Evolutionary conservation across 2,113 vertebrate species (phyloP).

Genomic region (Psophia crepitans): DNA sequence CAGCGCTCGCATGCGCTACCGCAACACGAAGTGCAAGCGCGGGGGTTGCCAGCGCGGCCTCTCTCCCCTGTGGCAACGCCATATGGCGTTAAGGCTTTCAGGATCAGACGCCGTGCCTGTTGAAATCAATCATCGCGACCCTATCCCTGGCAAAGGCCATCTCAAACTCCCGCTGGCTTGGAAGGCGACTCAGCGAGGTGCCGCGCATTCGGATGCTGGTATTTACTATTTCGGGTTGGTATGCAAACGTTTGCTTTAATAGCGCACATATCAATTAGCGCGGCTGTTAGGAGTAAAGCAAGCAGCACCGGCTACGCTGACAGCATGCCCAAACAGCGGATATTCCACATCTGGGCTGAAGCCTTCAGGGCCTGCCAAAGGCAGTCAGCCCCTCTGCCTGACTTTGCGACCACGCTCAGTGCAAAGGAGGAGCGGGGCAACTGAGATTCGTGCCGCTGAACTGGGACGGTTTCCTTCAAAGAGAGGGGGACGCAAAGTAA

Average conservation of each 20-base stretch:
- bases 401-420: neutral
- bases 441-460: neutral
- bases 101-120: neutral
- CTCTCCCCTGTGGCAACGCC: conserved; percentile 32
- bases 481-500: neutral
- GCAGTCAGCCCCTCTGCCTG: neutral
- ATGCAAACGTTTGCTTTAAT: neutral
- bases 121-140: conserved; percentile 15
- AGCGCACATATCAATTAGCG: neutral
- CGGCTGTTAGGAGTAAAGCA: neutral
- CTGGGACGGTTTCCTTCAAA: neutral
- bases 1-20: neutral
- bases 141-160: neutral
- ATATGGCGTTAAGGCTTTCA: conserved; percentile 15
- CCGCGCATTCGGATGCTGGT: neutral
- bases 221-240: neutral
- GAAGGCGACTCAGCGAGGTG: neutral
- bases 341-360: neutral
- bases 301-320: neutral
- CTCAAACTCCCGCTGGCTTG: neutral
- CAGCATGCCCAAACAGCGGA: neutral
- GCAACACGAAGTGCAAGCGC: conserved; percentile 14
- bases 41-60: conserved; percentile 8
- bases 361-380: neutral
- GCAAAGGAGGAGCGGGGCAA: neutral